A percentile compares a stretch with the other conserved stretches of the same genome.
These are phyloP conservation scores for Stercorarius parasiticus DNA, from an alignment of 2,113 vertebrate genomes.

Conservation along the genomic window DNA sequence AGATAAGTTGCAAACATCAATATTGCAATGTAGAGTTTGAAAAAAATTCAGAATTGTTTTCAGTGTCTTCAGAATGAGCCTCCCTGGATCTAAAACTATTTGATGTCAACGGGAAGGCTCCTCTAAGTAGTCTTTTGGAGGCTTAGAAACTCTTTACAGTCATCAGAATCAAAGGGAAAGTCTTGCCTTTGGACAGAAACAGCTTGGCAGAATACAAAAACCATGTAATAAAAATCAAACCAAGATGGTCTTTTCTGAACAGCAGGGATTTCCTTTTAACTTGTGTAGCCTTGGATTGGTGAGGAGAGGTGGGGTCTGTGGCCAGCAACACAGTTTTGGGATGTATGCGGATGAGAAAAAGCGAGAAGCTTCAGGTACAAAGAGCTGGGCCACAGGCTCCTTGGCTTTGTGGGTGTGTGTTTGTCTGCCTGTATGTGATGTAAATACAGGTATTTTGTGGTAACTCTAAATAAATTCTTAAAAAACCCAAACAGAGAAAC, in stretches of 20 bases:
- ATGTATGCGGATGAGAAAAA: not conserved
- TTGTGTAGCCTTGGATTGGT: not conserved
- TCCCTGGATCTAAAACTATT: not conserved
- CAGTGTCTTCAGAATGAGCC: not conserved
- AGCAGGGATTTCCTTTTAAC: not conserved
- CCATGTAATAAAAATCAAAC: not conserved
- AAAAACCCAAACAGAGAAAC: not conserved
- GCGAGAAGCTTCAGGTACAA: not conserved
- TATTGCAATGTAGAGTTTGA: not conserved
- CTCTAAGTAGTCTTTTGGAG: slow-evolving; percentile 32
- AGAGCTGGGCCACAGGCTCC: not conserved
- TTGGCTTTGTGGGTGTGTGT: not conserved
- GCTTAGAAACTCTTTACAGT: slow-evolving; percentile 13
- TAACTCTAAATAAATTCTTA: not conserved
- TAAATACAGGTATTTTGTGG: not conserved
- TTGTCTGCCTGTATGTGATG: not conserved
- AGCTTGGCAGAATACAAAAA: not conserved
- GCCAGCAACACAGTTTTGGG: not conserved
- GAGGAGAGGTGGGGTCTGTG: not conserved
- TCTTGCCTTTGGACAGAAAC: slow-evolving; percentile 27
- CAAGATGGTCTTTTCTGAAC: not conserved
- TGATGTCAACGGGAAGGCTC: slow-evolving; percentile 26
- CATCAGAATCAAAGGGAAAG: slow-evolving; percentile 15
- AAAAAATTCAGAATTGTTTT: not conserved
- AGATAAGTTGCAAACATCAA: not conserved